A percentile compares a stretch with the other conserved stretches of the same genome.
Evolutionary conservation across 2,888 invertebrate species (phyloP).

Genomic region (Drosophila demipolita): DNA sequence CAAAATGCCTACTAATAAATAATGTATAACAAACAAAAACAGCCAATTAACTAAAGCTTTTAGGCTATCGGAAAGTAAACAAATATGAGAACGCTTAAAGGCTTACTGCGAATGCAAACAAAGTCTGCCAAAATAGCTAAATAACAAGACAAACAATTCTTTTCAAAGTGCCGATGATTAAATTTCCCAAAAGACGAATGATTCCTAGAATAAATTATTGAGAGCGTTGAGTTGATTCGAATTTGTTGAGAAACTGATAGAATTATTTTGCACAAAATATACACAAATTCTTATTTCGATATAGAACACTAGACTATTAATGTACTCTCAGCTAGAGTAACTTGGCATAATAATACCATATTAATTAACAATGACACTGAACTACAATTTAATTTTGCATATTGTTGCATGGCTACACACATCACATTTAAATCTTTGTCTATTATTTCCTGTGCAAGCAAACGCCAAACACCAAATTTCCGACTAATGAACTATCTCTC

Average conservation of each 20-base stretch:
- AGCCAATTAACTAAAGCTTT: constrained; percentile 2
- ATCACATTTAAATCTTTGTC: neutral
- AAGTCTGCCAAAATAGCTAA: neutral
- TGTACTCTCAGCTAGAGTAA: neutral
- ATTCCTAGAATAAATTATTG: neutral
- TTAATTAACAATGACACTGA: neutral
- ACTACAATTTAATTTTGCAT: neutral
- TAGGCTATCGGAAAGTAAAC: neutral
- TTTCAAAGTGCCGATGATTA: neutral
- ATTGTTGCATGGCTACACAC: neutral
- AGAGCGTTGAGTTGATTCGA: neutral
- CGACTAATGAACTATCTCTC: constrained; percentile 21
- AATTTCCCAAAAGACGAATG: neutral
- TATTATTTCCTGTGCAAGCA: neutral
- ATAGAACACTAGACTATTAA: neutral
- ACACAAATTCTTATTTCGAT: too few relatives aligned
- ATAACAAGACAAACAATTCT: neutral
- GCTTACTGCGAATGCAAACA: constrained; percentile 1
- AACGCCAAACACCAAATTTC: neutral
- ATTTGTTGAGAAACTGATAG: neutral
- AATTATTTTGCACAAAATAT: neutral
- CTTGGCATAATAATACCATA: neutral
- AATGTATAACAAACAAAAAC: constrained; percentile 15
- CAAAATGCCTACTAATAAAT: neutral
- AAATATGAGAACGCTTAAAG: constrained; percentile 12